Base-by-base conservation (phyloP, 2,113 vertebrate genomes). In the Halichoeres trimaculatus region DNA sequence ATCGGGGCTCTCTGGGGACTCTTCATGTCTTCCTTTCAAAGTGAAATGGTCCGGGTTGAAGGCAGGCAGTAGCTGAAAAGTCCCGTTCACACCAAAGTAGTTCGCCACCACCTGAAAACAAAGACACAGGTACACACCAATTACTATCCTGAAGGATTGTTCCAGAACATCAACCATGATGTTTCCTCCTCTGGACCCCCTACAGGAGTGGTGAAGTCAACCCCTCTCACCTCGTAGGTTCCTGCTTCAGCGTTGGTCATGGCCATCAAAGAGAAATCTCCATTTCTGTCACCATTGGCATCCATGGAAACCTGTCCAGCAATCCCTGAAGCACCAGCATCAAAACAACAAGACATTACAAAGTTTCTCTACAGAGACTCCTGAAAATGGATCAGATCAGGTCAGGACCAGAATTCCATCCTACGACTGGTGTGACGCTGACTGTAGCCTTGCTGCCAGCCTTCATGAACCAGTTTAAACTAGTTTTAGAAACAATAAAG, bases 271-370 rank as follows among this genome's bases (percentile, higher is more conserved):
- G 97, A 98, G 93, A 98, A 99, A 90, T 99, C 98, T 65, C 97
- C 97, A 0, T 96, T 94, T 81, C 98, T 93, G 87, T 99, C 98
- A 55, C 98, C 98, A 0, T 96, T 98, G 65, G 89, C 91, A 81
- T 99, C 98, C 53, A 99, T 96, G 57, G 97, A 98, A 43, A 99
- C 97, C 84, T 95, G 96, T 35, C 98, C 97, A 4, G 98, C 96
- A 30, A 99, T 99, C 69, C 98, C 98, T 99, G 71, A 67, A 30
- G 66, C 85, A 91, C 86, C 26, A 75, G 80, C 83, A 95, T 79
- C 73, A 24, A 65, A 91, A 56, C 89, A 94, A 91, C 88, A 81
- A 91, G 55, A 80, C 88, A 91, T 91, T 59, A 93, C 91, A 93
- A 86, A 91, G 79, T 89, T 90, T 70, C 76, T 91, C 5, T 20